Conservation (phyloP, 1,140 invertebrate genomes). For the Phymorhynchus buccinoides region DNA sequence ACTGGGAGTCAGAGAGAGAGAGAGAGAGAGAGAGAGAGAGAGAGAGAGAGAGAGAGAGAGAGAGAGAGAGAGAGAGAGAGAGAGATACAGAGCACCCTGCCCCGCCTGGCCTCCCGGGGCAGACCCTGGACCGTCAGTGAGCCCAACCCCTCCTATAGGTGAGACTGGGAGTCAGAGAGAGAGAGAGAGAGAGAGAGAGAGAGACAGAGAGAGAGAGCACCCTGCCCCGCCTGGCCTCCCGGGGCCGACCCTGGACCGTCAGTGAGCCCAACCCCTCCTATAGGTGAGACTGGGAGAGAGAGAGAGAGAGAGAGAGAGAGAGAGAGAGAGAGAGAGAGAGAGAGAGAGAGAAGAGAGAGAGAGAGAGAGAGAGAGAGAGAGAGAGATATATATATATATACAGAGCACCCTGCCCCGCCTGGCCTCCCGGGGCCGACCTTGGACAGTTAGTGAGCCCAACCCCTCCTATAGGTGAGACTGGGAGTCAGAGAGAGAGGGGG, state of each 20-base stretch:
- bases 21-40: not conserved
- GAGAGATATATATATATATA: too few species aligned
- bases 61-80: too few species aligned
- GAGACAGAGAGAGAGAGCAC: not conserved
- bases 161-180: not conserved
- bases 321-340: too few species aligned
- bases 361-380: too few species aligned
- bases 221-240: not conserved
- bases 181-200: not conserved
- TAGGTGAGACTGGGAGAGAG: not conserved
- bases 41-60: too few species aligned
- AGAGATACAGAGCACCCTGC: not conserved
- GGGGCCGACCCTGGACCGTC: constrained; percentile 34
- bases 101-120: not conserved
- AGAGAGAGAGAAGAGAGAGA: too few species aligned
- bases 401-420: not conserved
- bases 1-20: not conserved
- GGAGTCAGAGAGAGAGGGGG: not conserved
- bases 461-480: constrained; percentile 20
- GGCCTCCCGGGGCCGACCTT: constrained; percentile 7
- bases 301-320: not conserved
- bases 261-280: constrained; percentile 39
- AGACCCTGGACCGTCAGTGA: constrained; percentile 41
- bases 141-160: constrained; percentile 35
- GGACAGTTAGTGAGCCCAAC: constrained; percentile 41